Percentiles rank a stretch among this genome's conserved stretches.
phyloP scores from a whole-genome alignment of 2,113 vertebrate genomes.

The Himantopus leucocephalus region DNA sequence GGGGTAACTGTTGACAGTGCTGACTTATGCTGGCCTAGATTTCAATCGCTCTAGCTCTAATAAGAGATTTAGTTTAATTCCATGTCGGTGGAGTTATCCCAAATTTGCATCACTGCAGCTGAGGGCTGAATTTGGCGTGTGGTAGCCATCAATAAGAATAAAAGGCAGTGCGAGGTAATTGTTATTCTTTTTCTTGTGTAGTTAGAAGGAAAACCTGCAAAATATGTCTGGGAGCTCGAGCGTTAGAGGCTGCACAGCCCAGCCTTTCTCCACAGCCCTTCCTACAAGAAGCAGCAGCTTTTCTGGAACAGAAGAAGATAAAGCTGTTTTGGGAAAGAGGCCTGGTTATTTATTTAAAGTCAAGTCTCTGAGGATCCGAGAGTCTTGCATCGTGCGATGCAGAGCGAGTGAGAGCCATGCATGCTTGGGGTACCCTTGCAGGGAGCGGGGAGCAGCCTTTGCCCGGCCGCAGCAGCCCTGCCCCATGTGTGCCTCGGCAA shows the following conservation, averaged over 20 bases:
- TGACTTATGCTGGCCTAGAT: slow-evolving; percentile 53
- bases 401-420: neutral
- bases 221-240: neutral
- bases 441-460: neutral
- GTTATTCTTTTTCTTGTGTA: neutral
- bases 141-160: neutral
- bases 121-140: neutral
- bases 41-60: slow-evolving; percentile 24
- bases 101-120: slow-evolving; percentile 33
- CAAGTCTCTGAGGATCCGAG: neutral
- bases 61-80: slow-evolving; percentile 53
- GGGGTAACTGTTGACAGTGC: slow-evolving; percentile 43
- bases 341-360: neutral
- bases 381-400: rapidly evolving
- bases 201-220: neutral
- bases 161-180: neutral
- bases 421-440: rapidly evolving
- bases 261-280: neutral
- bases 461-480: neutral
- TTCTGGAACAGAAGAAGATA: neutral
- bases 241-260: neutral
- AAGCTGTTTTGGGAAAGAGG: slow-evolving; percentile 5
- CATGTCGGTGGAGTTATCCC: slow-evolving; percentile 1
- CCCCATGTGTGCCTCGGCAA: rapidly evolving
- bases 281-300: neutral